Evolutionary conservation across 2,888 invertebrate species (phyloP).

Genomic region (Ditula angustiorana): DNA sequence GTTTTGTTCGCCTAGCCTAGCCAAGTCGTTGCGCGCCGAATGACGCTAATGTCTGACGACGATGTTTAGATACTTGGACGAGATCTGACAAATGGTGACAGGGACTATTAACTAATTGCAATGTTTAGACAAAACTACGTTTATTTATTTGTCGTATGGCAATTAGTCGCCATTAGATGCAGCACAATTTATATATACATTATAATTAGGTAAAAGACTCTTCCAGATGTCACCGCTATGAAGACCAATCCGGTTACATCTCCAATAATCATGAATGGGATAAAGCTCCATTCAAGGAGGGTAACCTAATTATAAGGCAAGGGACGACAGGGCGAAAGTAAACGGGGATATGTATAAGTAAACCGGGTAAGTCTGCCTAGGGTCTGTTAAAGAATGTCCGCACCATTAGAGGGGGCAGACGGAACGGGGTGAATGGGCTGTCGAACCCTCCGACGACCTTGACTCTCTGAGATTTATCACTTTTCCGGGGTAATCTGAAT

Average conservation of each 20-base stretch:
- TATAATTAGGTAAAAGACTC: too few species aligned
- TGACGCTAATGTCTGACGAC: slow-evolving; percentile 25
- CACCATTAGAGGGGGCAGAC: slow-evolving; percentile 79
- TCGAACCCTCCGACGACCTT: slow-evolving; percentile 83
- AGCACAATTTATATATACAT: too few species aligned
- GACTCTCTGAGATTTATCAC: slow-evolving; percentile 81
- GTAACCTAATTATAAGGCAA: slow-evolving; percentile 31
- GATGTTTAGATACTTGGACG: slow-evolving; percentile 2
- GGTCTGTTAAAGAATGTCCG: slow-evolving; percentile 79
- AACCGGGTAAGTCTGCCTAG: slow-evolving; percentile 66
- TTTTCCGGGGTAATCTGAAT: slow-evolving; percentile 82
- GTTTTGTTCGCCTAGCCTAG: slow-evolving; percentile 11
- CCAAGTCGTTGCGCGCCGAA: neutral
- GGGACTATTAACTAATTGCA: neutral
- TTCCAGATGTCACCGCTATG: neutral
- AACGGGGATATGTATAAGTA: slow-evolving; percentile 54
- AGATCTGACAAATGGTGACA: neutral
- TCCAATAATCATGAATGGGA: slow-evolving; percentile 21
- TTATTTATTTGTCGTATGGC: neutral
- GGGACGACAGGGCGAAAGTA: slow-evolving; percentile 57
- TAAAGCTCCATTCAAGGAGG: slow-evolving; percentile 13
- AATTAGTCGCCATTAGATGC: too few species aligned
- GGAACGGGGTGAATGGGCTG: slow-evolving; percentile 81
- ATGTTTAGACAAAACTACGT: neutral
- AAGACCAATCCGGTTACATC: neutral